Conservation (phyloP, 92 coral and sea anemone species). For the Meandrina meandrites region DNA sequence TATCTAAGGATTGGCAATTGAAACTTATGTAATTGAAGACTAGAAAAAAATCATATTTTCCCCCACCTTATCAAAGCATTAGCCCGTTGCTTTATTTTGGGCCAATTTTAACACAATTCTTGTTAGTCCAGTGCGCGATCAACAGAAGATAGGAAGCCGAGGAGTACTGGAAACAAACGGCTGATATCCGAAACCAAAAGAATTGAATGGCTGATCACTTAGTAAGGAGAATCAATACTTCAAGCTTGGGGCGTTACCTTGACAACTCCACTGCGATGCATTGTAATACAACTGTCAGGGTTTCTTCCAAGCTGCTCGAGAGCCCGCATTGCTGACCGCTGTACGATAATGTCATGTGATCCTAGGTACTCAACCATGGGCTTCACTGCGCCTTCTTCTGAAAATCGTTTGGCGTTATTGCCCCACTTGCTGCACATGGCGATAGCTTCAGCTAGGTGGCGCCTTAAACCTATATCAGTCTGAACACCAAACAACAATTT, state of each 20-base stretch:
- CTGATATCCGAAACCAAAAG: too few species aligned
- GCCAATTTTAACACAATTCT: too few species aligned
- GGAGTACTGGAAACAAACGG: too few species aligned
- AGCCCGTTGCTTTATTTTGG: too few species aligned
- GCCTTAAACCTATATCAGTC: slow-evolving; percentile 61
- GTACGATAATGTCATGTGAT: slow-evolving; percentile 69
- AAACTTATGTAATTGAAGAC: too few species aligned
- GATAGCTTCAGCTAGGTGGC: slow-evolving; percentile 84
- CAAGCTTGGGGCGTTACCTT: slow-evolving; percentile 55
- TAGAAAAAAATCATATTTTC: too few species aligned
- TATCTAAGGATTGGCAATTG: too few species aligned
- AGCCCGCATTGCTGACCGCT: slow-evolving; percentile 93
- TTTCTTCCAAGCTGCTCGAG: slow-evolving; percentile 78
- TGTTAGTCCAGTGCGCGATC: too few species aligned
- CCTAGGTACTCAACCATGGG: slow-evolving; percentile 85
- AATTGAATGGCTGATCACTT: neutral
- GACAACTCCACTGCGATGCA: slow-evolving; percentile 89
- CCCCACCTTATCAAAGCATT: too few species aligned
- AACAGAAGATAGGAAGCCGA: too few species aligned
- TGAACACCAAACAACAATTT: slow-evolving; percentile 10
- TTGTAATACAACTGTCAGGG: slow-evolving; percentile 85
- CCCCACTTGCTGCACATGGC: slow-evolving; percentile 94
- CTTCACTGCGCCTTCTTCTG: slow-evolving; percentile 83
- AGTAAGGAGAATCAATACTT: neutral
- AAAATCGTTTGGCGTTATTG: slow-evolving; percentile 76